Evolutionary conservation across 2,888 invertebrate species (phyloP), one percentile per base, ranked within the genome.

Genomic region (Siphlonurus alternatus): DNA sequence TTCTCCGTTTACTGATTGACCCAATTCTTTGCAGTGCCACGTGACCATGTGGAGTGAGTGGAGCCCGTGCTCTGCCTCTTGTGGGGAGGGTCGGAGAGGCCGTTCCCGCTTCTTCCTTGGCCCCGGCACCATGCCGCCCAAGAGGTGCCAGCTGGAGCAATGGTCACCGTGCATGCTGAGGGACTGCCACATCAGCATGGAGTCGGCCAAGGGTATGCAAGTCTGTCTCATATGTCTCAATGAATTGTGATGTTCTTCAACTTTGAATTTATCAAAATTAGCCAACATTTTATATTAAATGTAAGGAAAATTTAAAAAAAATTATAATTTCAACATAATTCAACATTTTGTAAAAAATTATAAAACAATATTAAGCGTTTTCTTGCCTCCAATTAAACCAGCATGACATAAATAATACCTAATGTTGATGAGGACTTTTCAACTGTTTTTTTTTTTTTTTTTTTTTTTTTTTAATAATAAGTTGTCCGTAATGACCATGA

Each of bases 21-120:
- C n/a, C n/a, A n/a, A n/a, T 64, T 61, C 63, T 66, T 76, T 78
- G 1, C 67, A 69, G 56, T 81, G 83, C 62, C 88, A 90, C 65
- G 86, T 90, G n/a, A 88, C 88, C 0, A 84, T 84, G 62, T 96
- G 95, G 95, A 85, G 89, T 65, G 87, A 88, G 69, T 96, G 94
- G 94, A 90, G 92, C 64, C 88, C 93, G 0, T 96, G 95, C 77
- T 88, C 89, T 62, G 89, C 88, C 0, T 84, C 89, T 5, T 96
- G 95, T 73, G 95, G 93, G 0, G 83, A 83, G 72, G 95, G 95
- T 0, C 83, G 72, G 10, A 68, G 72, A 66, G 69, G 72, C 62
- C 82, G 92, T 63, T 88, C 88, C 53, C 81, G 94, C 2, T 78
- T 91, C 67, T 72, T 85, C 20, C 72, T 85, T 65, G 84, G 56